Evolutionary conservation across 2,888 invertebrate species (phyloP), one percentile per base, ranked within the genome.

Genomic region (Elmis aenea): DNA sequence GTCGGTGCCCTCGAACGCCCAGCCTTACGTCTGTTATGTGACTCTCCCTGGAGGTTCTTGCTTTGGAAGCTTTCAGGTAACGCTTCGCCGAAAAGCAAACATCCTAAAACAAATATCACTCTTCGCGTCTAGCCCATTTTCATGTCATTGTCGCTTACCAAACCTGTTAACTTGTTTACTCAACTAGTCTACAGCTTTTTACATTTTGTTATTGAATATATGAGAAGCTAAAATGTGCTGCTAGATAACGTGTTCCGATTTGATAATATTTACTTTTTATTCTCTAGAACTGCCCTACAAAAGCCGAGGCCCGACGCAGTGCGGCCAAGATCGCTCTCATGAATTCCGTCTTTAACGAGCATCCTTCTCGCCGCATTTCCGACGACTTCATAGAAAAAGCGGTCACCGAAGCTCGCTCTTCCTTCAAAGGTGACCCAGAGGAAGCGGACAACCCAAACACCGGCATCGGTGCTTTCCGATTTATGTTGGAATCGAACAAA

Each of bases 301-400:
- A 94, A 67, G 93, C 93, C 3, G 94, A 94, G 64, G 94, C 94
- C 3, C 76, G 93, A 25, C 76, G 93, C 52, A 93, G 93, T 57
- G 92, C 93, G 1, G 94, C 94, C 1, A 93, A 94, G 72, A 93
- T 94, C 51, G 94, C 94, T 1, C 73, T 94, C 10, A 94, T 94
- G 93, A 94, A 94, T 71, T 93, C 92, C 5, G 92, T 94, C 29
- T 94, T 94, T 69, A 94, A 94, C 65, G 94, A 94, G 59, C 94
- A 94, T 68, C 93, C 93, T 23, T 90, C 91, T 1, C 73, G 94
- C 38, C 79, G 86, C 52, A 94, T 94, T 56, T 88, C 91, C 3
- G 92, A 93, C 60, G 90, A 91, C 59, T 94, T 94, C 65, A 92
- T 94, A 34, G 89, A 91, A 64, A 90, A 90, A 68, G 93, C 94